A percentile compares a stretch with the other conserved stretches of the same genome.
phyloP scores from a whole-genome alignment of 1,140 invertebrate species.

The Cotesia typhae region DNA sequence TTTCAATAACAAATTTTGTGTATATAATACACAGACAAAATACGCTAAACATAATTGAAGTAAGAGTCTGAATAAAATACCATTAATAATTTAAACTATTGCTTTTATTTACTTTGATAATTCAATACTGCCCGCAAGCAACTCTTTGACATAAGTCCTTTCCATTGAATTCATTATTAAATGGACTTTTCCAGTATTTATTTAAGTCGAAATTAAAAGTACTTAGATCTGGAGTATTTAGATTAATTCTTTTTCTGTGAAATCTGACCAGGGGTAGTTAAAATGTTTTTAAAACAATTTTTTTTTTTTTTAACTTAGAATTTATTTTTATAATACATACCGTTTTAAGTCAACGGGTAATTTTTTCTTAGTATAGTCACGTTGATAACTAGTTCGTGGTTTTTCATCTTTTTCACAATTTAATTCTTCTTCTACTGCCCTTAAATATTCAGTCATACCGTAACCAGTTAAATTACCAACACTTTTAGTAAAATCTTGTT shows the following conservation, averaged over 20 bases:
- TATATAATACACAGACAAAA: too few species aligned
- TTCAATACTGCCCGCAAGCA: slow-evolving; percentile 17
- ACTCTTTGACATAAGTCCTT: slow-evolving; percentile 11
- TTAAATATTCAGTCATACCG: slow-evolving; percentile 31
- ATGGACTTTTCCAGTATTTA: slow-evolving; percentile 16
- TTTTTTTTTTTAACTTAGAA: too few species aligned
- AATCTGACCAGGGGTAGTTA: slow-evolving; percentile 35
- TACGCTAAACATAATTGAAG: neutral
- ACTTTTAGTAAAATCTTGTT: slow-evolving; percentile 32
- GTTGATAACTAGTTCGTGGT: slow-evolving; percentile 25
- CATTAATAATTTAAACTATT: slow-evolving; percentile 8
- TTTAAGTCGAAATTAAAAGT: slow-evolving; percentile 36
- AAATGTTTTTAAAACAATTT: slow-evolving; percentile 7
- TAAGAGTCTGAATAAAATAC: neutral
- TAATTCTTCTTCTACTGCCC: slow-evolving; percentile 22
- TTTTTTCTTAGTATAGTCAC: slow-evolving; percentile 30
- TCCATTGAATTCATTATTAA: slow-evolving; percentile 16
- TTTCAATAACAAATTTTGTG: too few species aligned
- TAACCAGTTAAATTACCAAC: slow-evolving; percentile 37
- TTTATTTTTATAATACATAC: neutral
- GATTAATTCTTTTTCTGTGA: slow-evolving; percentile 32
- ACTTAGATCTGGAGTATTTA: slow-evolving; percentile 42
- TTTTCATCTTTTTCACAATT: slow-evolving; percentile 10
- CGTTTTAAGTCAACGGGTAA: slow-evolving; percentile 13
- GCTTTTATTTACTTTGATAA: neutral